These are phyloP conservation scores for Eilema caniola DNA, from an alignment of 2,888 invertebrate species.

Conservation along the genomic window DNA sequence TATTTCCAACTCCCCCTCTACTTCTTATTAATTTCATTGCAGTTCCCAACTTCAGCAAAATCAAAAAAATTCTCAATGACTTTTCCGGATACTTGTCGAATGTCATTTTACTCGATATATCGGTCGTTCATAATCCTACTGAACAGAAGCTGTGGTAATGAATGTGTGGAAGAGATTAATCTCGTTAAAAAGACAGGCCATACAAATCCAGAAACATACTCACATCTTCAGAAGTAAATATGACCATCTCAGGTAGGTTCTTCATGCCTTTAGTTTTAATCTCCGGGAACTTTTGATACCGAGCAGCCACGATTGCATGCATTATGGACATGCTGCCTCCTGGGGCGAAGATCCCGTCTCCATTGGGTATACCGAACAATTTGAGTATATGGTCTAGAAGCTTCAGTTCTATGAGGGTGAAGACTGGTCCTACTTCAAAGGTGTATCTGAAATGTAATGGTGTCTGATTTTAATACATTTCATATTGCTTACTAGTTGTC, in stretches of 20 bases:
- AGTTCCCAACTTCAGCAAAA: no score
- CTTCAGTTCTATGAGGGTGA: slow-evolving; percentile 91
- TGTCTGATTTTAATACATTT: neutral
- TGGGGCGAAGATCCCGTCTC: slow-evolving; percentile 93
- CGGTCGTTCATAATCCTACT: no score
- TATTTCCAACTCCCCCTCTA: no score
- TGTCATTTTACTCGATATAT: no score
- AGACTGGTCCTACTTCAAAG: slow-evolving; percentile 93
- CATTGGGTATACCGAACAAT: slow-evolving; percentile 88
- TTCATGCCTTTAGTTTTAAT: slow-evolving; percentile 90
- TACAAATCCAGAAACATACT: slow-evolving; percentile 50
- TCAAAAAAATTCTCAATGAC: no score
- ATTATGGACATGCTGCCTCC: slow-evolving; percentile 94
- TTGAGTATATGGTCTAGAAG: slow-evolving; percentile 87
- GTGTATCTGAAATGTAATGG: slow-evolving; percentile 87
- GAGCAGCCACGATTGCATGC: slow-evolving; percentile 92
- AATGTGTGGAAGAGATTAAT: no score
- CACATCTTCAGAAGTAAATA: slow-evolving; percentile 93
- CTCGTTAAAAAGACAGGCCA: no score
- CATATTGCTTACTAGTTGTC: no score
- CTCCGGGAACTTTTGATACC: slow-evolving; percentile 89
- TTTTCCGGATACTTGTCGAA: no score
- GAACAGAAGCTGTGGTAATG: no score
- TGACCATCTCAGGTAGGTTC: slow-evolving; percentile 88
- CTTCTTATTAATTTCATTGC: no score